These are phyloP conservation scores for Colossoma macropomum DNA, from an alignment of 2,113 vertebrate species.

Conservation along the genomic window DNA sequence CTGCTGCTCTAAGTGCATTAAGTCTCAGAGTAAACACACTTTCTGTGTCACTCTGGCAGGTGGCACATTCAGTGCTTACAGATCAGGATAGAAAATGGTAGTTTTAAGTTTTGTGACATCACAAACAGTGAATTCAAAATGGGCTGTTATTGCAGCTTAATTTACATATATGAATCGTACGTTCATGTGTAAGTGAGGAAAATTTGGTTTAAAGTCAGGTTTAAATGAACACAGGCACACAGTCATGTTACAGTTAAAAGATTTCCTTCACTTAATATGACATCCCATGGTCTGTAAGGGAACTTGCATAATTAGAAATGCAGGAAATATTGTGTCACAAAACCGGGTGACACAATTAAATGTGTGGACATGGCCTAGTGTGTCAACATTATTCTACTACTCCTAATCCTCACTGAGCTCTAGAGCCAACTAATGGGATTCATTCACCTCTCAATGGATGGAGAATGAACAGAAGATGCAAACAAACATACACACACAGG, in stretches of 20 bases:
- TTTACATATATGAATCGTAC: too few species aligned
- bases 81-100: neutral
- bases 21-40: neutral
- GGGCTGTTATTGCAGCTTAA: too few species aligned
- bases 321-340: neutral
- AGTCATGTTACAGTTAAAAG: neutral
- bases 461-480: neutral
- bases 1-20: constrained; percentile 19
- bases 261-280: neutral
- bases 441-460: neutral
- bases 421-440: neutral
- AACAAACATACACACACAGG: neutral
- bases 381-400: neutral
- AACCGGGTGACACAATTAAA: neutral
- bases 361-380: neutral
- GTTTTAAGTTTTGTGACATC: neutral
- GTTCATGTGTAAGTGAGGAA: too few species aligned
- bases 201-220: too few species aligned
- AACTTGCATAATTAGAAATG: neutral
- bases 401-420: neutral
- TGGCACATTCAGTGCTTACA: neutral
- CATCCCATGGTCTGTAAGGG: neutral
- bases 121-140: too few species aligned
- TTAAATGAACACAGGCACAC: neutral
- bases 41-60: constrained; percentile 14